Base-by-base conservation (phyloP, 2,797 vertebrate genomes). In the Hyperoplus immaculatus region DNA sequence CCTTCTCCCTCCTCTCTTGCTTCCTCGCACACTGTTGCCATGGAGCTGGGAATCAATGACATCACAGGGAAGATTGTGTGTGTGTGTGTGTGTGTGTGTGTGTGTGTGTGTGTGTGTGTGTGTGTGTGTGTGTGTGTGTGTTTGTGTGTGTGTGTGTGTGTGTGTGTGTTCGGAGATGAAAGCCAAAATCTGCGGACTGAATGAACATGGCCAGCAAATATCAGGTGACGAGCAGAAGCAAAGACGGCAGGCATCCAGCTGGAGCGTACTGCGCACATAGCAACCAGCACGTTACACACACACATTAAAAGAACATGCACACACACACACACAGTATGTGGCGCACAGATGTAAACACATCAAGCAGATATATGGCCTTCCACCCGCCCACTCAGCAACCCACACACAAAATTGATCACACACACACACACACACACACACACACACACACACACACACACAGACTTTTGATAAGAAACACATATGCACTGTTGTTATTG, bases 41-140 rank as follows among this genome's bases (percentile, higher is more conserved):
- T 96, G 95, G 95, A 87, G 91, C 89, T 85, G 36, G 12, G 85
- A 91, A 88, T 86, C 86, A 83, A 89, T 95, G 94, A 95, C 94
- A 93, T 96, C 94, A 94, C 80, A 6, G 81, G 60, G 80, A 56
- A 65, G 60, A 51, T 50, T n/a, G 72, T 13, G 77, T 57, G 76
- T 55, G 69, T 59, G n/a, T 46, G 70, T 68, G 18, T 57, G 75
- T 38, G 42, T 56, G 14, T 46, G 21, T 58, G 72, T 70, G 74
- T 38, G 68, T 69, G 61, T 29, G 53, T 46, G 59, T 8, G 62
- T 56, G 69, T 29, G 46, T 68, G 71, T 47, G 66, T 54, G 18
- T 54, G n/a, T 54, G 51, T 36, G 71, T 46, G 62, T 66, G 76
- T 53, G 66, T 60, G 21, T 21, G 21, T 21, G 21, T 21, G 21